These are phyloP conservation scores for Seriola quinqueradiata DNA, from an alignment of 2,113 vertebrate genomes.

Conservation along the genomic window DNA sequence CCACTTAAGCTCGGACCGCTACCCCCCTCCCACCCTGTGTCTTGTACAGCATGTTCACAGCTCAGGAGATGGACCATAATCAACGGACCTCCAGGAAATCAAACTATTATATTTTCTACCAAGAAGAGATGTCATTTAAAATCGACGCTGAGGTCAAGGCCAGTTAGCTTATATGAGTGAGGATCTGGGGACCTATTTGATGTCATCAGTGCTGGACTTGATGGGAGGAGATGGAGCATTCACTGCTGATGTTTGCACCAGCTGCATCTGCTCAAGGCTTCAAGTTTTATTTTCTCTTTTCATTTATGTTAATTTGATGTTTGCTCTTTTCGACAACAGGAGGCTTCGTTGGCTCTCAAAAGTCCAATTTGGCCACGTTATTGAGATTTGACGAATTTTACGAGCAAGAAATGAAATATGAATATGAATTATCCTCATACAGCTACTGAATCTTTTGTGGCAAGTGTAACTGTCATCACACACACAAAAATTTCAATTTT, in stretches of 20 bases:
- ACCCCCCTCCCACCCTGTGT: not conserved
- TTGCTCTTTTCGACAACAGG: not conserved
- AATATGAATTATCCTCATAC: no score
- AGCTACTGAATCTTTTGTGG: no score
- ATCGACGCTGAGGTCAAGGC: conserved; percentile 41
- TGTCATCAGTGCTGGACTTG: conserved; percentile 31
- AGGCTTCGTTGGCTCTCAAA: not conserved
- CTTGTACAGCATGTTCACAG: conserved; percentile 26
- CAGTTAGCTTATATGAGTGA: conserved; percentile 42
- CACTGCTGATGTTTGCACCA: not conserved
- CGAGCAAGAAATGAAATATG: no score
- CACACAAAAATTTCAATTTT: no score
- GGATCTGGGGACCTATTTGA: conserved; percentile 40
- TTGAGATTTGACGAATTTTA: not conserved
- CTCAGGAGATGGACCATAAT: conserved; percentile 50
- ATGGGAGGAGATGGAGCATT: conserved; percentile 18
- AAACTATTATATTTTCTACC: conserved; percentile 48
- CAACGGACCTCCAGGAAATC: conserved; percentile 54
- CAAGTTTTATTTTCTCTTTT: not conserved
- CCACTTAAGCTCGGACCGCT: conserved; percentile 3
- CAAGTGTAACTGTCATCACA: no score
- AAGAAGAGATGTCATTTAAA: conserved; percentile 40
- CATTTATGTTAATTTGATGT: not conserved
- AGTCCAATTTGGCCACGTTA: not conserved
- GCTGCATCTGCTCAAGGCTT: not conserved